These are phyloP conservation scores for Balanococcus diminutus DNA, from an alignment of 2,888 invertebrate species.

Conservation along the genomic window DNA sequence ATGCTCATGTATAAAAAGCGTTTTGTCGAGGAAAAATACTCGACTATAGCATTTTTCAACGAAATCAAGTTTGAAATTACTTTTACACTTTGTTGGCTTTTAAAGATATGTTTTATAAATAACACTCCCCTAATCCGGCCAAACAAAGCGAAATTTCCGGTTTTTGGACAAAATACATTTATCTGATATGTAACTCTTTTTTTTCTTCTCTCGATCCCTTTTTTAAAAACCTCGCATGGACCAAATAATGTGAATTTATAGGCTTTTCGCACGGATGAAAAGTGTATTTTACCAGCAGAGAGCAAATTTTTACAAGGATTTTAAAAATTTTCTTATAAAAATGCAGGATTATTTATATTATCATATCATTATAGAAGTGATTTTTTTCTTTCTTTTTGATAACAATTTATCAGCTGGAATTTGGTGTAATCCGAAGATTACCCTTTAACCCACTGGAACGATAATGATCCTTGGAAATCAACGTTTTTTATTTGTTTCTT, in stretches of 20 bases:
- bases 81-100: conserved; percentile 34
- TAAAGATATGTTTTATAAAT: conserved; percentile 35
- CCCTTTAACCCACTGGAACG: neutral
- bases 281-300: neutral
- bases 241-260: neutral
- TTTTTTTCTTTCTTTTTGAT: neutral
- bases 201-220: neutral
- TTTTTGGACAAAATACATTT: conserved; percentile 29
- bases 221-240: neutral
- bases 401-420: neutral
- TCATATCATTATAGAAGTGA: neutral
- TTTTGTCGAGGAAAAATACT: conserved; percentile 23
- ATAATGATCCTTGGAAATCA: neutral
- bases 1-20: neutral
- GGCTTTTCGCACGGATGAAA: no score
- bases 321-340: neutral
- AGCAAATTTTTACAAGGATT: neutral
- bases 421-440: neutral
- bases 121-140: conserved; percentile 4
- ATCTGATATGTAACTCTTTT: neutral
- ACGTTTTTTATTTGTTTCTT: neutral
- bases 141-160: conserved; percentile 37
- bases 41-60: conserved; percentile 8
- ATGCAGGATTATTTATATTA: neutral
- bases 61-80: conserved; percentile 32